Evolutionary conservation across 1,140 invertebrate genomes (phyloP).

Genomic region (Zeugodacus cucurbitae): DNA sequence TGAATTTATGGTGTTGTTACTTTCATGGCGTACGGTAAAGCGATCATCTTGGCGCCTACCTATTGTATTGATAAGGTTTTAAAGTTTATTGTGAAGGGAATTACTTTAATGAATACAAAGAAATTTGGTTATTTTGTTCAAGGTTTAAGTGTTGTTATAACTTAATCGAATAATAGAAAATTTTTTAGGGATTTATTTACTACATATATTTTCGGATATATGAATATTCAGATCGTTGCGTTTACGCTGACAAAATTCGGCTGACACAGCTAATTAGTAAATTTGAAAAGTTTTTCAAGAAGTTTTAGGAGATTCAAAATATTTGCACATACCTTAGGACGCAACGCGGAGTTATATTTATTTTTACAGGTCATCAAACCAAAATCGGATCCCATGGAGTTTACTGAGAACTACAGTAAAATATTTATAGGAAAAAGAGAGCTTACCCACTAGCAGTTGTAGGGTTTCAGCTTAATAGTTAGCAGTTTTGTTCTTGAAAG

Average conservation of each 20-base stretch:
- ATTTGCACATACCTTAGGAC: conserved; percentile 17
- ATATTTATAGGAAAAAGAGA: not conserved
- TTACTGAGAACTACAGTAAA: not conserved
- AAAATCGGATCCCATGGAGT: not conserved
- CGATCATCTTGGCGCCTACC: not conserved
- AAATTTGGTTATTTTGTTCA: not conserved
- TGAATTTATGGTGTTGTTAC: not conserved
- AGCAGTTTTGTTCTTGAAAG: not conserved
- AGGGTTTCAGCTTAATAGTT: not conserved
- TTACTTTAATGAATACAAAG: not conserved
- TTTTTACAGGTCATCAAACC: not conserved
- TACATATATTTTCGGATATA: not conserved
- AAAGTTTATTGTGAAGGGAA: not conserved
- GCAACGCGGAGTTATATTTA: not conserved
- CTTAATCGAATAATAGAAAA: not conserved
- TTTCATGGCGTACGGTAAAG: not conserved
- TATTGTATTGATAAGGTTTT: not conserved
- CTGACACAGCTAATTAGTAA: too few relatives aligned
- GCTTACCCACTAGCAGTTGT: conserved; percentile 1
- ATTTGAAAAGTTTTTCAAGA: not conserved
- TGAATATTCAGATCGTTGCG: too few relatives aligned
- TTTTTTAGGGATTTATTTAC: not conserved
- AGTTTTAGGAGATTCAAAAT: not conserved
- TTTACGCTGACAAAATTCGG: too few relatives aligned
- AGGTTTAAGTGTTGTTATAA: not conserved